Base-by-base conservation (phyloP, 2,888 invertebrate species). In the Hyles lineata region DNA sequence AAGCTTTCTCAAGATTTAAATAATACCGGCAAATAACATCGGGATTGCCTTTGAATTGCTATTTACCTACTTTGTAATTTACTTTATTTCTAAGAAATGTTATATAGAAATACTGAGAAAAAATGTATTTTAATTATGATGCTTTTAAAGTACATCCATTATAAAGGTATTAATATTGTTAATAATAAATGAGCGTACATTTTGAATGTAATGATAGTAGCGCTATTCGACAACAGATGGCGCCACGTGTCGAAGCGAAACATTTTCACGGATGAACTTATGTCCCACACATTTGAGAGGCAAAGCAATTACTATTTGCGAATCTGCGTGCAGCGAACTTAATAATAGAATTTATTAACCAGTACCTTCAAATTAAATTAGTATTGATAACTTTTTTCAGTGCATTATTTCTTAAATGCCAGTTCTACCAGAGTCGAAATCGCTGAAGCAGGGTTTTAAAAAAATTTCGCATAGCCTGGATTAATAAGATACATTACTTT, bases 171-270 rank as follows among this genome's bases (percentile, higher is more conserved):
- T 21, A n/a, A 61, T 61, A 61, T 9, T 21, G 23, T 61, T 9
- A 29, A 17, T 61, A 7, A n/a, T 25, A n/a, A 60, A 60, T 15
- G n/a, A 11, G 7, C n/a, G 23, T 29, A 23, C 8, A 61, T 15
- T 61, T 15, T 61, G 29, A 61, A 11, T 61, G n/a, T 8, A 29
- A 29, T 21, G 11, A 17, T 55, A 29, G 29, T 63, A 32, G 25
- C 32, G n/a, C 71, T 63, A 71, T 35, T 62, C 32, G 62, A n/a
- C 29, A 63, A 52, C 52, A 72, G 72, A 72, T 63, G 72, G 72
- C 72, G 58, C 35, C n/a, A 23, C 72, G 35, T 11, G 35, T 5
- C 9, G 8, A 35, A 35, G 7, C 25, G 25, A 19, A 4, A 61
- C 15, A 4, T n/a, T 55, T 55, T n/a, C 6, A 55, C 1, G 5